These are phyloP conservation scores for Calyptomena viridis DNA, from an alignment of 2,113 vertebrate species.

Conservation along the genomic window DNA sequence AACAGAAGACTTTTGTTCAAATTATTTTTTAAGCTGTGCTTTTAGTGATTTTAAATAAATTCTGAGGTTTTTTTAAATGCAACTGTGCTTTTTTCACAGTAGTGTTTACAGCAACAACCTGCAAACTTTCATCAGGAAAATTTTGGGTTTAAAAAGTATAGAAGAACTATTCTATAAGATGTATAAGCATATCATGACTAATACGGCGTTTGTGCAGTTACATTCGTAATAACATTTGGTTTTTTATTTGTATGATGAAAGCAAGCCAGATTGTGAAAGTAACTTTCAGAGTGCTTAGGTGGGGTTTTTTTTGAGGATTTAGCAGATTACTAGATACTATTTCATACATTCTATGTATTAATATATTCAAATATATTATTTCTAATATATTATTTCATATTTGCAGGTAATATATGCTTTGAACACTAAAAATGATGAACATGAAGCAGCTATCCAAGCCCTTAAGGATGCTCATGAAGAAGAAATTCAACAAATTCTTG, in stretches of 20 bases:
- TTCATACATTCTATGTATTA: no score
- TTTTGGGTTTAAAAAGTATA: not conserved
- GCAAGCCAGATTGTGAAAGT: not conserved
- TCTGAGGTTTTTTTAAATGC: accelerated
- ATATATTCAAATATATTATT: not conserved
- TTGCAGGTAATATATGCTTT: slow-evolving; percentile 96
- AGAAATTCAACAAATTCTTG: slow-evolving; percentile 97
- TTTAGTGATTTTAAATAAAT: not conserved
- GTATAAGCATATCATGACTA: not conserved
- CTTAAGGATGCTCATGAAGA: slow-evolving; percentile 98
- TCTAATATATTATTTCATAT: not conserved
- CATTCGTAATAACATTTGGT: not conserved
- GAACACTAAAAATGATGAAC: slow-evolving; percentile 99
- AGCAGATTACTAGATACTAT: not conserved
- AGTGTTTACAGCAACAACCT: not conserved
- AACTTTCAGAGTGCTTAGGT: not conserved
- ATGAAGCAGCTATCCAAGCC: slow-evolving; percentile 94
- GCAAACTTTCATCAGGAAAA: not conserved
- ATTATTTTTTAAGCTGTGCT: not conserved
- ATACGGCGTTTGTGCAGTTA: not conserved
- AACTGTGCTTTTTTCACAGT: not conserved
- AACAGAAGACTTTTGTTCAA: not conserved
- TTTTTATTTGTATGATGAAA: not conserved
- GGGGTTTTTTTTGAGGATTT: not conserved
- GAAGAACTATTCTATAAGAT: not conserved